Conservation (phyloP, 2,888 invertebrate species). For the Hymenopus coronatus region DNA sequence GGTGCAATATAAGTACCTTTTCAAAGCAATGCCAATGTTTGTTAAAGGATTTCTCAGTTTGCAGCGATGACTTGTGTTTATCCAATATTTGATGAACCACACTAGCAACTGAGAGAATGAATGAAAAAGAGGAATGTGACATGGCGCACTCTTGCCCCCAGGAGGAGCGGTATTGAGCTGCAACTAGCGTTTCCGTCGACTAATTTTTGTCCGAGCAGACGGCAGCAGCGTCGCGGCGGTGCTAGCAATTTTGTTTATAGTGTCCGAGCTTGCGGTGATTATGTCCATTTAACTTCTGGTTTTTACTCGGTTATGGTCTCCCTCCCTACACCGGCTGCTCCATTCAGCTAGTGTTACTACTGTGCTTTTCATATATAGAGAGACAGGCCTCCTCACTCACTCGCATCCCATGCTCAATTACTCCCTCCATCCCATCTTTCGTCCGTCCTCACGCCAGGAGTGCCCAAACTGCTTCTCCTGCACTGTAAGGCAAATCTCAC, state of each 20-base stretch:
- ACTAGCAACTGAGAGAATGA: not conserved
- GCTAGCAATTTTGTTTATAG: slow-evolving; percentile 33
- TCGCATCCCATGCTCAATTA: slow-evolving; percentile 27
- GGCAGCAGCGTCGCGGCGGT: slow-evolving; percentile 1
- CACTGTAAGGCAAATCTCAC: too few relatives aligned
- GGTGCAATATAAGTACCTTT: too few relatives aligned
- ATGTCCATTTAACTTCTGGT: slow-evolving; percentile 28
- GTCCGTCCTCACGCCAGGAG: not conserved
- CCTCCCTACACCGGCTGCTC: slow-evolving; percentile 3
- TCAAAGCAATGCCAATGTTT: too few relatives aligned
- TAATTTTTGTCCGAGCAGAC: slow-evolving; percentile 26
- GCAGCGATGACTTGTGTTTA: too few relatives aligned
- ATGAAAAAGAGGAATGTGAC: not conserved
- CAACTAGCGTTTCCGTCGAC: slow-evolving; percentile 2
- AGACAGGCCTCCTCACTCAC: slow-evolving; percentile 14
- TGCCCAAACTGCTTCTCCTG: not conserved
- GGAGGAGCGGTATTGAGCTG: not conserved
- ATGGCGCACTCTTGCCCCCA: not conserved
- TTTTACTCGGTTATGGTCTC: slow-evolving; percentile 25
- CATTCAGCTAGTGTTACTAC: not conserved
- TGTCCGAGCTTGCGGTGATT: slow-evolving; percentile 30
- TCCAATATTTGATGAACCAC: too few relatives aligned
- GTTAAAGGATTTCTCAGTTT: too few relatives aligned
- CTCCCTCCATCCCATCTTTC: slow-evolving; percentile 20
- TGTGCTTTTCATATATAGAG: slow-evolving; percentile 11